These are phyloP conservation scores for Saguinus imperator DNA, from an alignment of 2,113 vertebrate species.

Conservation along the genomic window DNA sequence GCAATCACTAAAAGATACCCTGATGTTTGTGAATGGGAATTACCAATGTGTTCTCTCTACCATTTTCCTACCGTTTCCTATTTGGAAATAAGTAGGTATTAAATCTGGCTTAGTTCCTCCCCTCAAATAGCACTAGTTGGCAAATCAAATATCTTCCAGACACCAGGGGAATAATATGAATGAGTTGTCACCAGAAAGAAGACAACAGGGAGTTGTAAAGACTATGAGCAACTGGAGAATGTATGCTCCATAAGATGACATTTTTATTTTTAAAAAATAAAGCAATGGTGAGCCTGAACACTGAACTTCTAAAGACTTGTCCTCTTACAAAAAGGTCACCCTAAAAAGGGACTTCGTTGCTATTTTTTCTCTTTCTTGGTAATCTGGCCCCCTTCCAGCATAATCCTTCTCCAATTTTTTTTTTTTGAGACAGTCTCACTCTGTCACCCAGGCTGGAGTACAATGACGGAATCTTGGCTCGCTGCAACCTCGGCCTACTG, in stretches of 20 bases:
- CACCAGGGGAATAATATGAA: neutral
- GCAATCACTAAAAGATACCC: neutral
- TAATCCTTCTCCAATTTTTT: neutral
- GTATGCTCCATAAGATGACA: neutral
- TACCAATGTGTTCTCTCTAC: neutral
- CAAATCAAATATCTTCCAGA: neutral
- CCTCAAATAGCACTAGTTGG: neutral
- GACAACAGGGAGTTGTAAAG: neutral
- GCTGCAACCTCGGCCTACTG: too few relatives aligned
- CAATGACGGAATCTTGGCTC: too few relatives aligned
- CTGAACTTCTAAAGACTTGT: neutral
- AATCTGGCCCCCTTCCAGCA: neutral
- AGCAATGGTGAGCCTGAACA: neutral
- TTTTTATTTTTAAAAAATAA: neutral
- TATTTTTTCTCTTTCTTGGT: conserved; percentile 2
- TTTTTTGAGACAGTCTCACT: too few relatives aligned
- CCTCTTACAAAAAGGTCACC: neutral
- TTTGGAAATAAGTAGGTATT: neutral
- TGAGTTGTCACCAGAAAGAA: neutral
- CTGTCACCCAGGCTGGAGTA: too few relatives aligned
- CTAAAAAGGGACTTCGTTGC: neutral
- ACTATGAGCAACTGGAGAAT: neutral
- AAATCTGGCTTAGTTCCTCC: neutral
- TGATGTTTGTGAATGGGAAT: neutral
- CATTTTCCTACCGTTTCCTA: neutral